Evolutionary conservation across 30 jellyfish, hydroid and myxozoan species (phyloP), one percentile per base, ranked within the genome.

Genomic region (Pseudorhiza aurosa): DNA sequence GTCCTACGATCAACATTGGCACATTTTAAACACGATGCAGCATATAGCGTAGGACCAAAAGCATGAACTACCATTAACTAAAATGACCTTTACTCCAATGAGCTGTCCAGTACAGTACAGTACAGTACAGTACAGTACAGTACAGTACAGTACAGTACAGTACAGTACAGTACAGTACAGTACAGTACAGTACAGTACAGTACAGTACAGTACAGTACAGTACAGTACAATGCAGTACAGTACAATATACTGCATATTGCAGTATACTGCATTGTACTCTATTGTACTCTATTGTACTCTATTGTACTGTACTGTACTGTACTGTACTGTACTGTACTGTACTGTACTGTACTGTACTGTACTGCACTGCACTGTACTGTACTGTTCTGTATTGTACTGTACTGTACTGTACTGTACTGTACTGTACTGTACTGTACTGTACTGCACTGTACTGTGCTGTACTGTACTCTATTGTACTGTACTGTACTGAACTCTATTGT

Each of bases 1-100:
- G 91, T 87, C 63, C 98, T 93, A 56, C n/a, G n/a, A n/a, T n/a
- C n/a, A n/a, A 28, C 68, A 68, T 24, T 25, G 3, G 50, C 25
- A 59, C 44, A 32, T 17, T 2, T 58, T 51, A 5, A 51, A 15
- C n/a, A 51, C 8, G 21, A 5, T 51, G 67, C 31, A 51, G 9
- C 21, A n/a, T 5, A 51, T 7, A 5, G 67, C 31, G 21, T 5
- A 4, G 67, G n/a, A 51, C 31, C 31, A 51, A 4, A 9, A 5
- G 21, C 31, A n/a, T 51, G 7, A 7, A 18, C 31, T 15, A 9
- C 67, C 50, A 5, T n/a, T n/a, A n/a, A n/a, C n/a, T n/a, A n/a
- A n/a, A 39, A 39, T 39, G 50, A 7, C 7, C 50, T 39, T 39
- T 39, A 39, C 12, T 39, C 50, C 12, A 39, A 39, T 39, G 50